Conservation (phyloP, 2,888 invertebrate species). For the Zelleria hepariella region DNA sequence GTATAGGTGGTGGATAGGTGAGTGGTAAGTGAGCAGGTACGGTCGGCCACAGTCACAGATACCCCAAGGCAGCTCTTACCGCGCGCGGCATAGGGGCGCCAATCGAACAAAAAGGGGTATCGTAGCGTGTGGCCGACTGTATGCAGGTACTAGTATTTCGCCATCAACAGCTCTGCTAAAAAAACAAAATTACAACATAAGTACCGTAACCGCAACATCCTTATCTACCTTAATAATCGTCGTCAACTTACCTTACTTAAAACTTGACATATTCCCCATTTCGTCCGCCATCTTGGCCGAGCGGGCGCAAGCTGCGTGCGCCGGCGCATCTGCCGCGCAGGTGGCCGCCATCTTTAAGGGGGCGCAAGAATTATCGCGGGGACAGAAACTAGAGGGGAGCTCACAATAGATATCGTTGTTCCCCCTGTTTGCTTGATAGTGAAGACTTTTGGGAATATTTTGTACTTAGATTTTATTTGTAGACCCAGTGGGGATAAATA, state of each 20-base stretch:
- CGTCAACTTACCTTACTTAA: not conserved
- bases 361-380: not conserved
- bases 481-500: not conserved
- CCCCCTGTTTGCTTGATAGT: not conserved
- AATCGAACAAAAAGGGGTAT: no score
- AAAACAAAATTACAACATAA: not conserved
- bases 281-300: not conserved
- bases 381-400: not conserved
- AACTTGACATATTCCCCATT: not conserved
- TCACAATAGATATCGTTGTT: not conserved
- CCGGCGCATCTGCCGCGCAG: constrained; percentile 11
- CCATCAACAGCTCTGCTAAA: no score
- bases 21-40: no score
- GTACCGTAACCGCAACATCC: not conserved
- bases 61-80: no score
- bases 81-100: no score
- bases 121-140: no score
- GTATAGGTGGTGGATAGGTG: no score
- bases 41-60: no score
- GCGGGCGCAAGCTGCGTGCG: constrained; percentile 7
- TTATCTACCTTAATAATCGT: not conserved
- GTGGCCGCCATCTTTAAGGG: constrained; percentile 5
- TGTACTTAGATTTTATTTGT: not conserved
- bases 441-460: not conserved
- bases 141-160: no score